These are phyloP conservation scores for Pocillopora verrucosa DNA, from an alignment of 64 coral and sea anemone species.

Conservation along the genomic window DNA sequence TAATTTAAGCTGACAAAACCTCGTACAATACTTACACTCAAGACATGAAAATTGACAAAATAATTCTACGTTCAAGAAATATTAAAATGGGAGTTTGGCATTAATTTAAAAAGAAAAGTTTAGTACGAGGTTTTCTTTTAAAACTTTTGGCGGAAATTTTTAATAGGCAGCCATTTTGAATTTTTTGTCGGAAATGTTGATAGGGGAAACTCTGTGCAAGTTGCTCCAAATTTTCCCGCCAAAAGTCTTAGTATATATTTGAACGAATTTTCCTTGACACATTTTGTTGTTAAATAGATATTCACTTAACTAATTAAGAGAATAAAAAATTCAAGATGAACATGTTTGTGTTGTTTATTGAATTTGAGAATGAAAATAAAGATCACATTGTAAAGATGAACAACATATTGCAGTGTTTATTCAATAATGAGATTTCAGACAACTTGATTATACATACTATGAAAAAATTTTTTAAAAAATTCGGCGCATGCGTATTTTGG, in stretches of 20 bases:
- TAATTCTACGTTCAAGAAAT: no score
- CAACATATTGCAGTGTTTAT: background rate
- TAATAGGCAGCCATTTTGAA: background rate
- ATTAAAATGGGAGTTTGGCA: background rate
- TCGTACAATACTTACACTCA: background rate
- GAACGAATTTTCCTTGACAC: background rate
- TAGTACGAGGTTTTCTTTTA: background rate
- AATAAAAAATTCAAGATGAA: background rate
- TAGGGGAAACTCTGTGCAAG: background rate
- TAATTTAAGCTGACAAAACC: background rate
- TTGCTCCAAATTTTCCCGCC: background rate
- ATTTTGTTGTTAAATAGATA: background rate
- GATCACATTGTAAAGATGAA: background rate
- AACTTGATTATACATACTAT: no score
- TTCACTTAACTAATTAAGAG: background rate
- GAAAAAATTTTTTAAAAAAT: no score
- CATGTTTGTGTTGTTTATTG: background rate
- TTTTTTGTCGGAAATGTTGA: background rate
- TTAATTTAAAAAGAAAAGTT: background rate
- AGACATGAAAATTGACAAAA: background rate
- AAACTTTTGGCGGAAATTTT: background rate
- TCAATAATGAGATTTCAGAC: background rate
- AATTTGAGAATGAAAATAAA: background rate
- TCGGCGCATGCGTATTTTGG: no score
- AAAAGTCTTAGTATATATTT: background rate